Evolutionary conservation across 30 jellyfish, hydroid and myxozoan species (phyloP).

Genomic region (Aurelia sp.): DNA sequence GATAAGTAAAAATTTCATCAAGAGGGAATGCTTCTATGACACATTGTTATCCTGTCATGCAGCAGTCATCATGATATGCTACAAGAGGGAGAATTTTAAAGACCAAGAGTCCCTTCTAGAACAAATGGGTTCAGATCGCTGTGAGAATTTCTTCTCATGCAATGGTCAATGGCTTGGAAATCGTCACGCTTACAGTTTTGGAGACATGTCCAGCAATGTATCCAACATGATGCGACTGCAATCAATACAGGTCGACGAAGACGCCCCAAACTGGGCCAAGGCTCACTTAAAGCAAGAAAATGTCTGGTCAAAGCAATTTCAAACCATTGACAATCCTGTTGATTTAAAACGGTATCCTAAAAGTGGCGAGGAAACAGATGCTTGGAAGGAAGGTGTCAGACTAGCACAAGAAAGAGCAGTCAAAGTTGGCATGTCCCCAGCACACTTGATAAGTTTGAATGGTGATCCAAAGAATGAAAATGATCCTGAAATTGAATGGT

Average conservation of each 20-base stretch:
- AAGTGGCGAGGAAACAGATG: background rate
- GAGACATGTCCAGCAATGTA: background rate
- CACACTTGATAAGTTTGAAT: background rate
- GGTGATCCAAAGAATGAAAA: background rate
- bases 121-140: background rate
- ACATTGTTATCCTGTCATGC: background rate
- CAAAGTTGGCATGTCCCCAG: conserved; percentile 2
- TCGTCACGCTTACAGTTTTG: background rate
- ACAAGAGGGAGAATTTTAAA: background rate
- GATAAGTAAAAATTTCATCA: no score
- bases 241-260: background rate
- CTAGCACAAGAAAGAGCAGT: background rate
- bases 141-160: background rate
- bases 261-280: background rate
- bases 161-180: background rate
- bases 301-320: no score
- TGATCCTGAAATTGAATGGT: conserved; percentile 1
- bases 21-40: background rate
- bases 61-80: background rate
- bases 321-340: no score
- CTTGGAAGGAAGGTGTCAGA: background rate
- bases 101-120: background rate
- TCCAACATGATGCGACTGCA: background rate
- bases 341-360: background rate
- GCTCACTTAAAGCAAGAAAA: no score